These are phyloP conservation scores for Rhinoraja longicauda DNA, from an alignment of 2,797 vertebrate genomes.

Conservation along the genomic window DNA sequence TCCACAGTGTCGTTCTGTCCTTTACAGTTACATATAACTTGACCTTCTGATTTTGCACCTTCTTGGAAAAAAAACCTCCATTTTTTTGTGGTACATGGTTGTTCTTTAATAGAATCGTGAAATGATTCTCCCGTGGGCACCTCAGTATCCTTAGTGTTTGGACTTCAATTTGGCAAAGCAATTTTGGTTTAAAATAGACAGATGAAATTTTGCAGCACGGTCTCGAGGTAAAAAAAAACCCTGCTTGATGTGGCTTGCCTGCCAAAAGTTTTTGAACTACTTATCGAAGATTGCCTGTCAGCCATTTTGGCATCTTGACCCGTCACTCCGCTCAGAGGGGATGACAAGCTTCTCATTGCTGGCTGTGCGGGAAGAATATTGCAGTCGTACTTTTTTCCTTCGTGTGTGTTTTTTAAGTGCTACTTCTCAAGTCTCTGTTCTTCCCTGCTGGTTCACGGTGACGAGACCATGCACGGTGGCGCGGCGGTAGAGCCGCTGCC, in stretches of 20 bases:
- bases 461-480: not conserved
- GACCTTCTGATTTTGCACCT: not conserved
- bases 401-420: not conserved
- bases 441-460: not conserved
- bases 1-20: not conserved
- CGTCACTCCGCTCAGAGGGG: not conserved
- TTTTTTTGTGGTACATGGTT: not conserved
- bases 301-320: not conserved
- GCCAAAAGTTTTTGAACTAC: not conserved
- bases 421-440: not conserved
- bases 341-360: not conserved
- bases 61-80: not conserved
- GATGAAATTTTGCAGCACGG: not conserved
- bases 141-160: not conserved
- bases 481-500: too few relatives aligned
- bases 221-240: not conserved
- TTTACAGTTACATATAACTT: not conserved
- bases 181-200: not conserved
- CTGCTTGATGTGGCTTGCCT: not conserved
- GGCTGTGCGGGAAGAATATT: not conserved
- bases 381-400: not conserved
- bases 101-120: not conserved
- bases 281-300: conserved; percentile 18
- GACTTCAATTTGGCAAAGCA: conserved; percentile 28
- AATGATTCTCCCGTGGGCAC: not conserved